Percentiles rank a stretch among this genome's conserved stretches.
Conservation (phyloP, 2,797 vertebrate species). For the Jordanella pulchra region DNA sequence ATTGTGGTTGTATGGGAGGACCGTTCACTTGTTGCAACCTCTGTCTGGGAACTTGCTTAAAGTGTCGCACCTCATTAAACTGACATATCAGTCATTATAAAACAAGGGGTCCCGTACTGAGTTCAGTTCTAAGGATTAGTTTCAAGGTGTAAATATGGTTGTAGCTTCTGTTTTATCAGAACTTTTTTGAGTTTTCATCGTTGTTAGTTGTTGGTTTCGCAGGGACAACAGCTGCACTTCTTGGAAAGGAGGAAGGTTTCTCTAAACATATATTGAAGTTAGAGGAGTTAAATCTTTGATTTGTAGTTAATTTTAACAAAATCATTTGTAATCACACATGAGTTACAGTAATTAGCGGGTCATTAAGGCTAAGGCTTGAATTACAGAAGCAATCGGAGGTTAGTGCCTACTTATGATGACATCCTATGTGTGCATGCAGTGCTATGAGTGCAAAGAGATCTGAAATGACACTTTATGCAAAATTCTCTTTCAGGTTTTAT, state of each 20-base stretch:
- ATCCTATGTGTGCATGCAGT: not conserved
- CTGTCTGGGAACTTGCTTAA: not conserved
- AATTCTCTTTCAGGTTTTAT: not conserved
- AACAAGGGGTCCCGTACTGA: not conserved
- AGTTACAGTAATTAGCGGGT: not conserved
- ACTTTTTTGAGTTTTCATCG: not conserved
- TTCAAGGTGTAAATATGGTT: not conserved
- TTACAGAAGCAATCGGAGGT: not conserved
- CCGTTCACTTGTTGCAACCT: not conserved
- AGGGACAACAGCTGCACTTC: not conserved
- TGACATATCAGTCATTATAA: not conserved
- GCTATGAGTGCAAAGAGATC: slow-evolving; percentile 4
- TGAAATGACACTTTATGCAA: slow-evolving; percentile 13
- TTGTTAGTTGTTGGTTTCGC: not conserved
- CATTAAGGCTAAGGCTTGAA: slow-evolving; percentile 3
- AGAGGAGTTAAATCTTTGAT: not conserved
- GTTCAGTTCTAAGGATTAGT: too few relatives aligned
- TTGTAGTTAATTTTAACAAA: slow-evolving; percentile 9
- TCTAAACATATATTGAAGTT: not conserved
- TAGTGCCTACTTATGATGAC: slow-evolving; percentile 9
- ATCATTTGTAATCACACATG: not conserved
- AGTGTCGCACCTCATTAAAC: not conserved
- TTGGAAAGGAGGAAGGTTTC: not conserved
- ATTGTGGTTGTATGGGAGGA: too few relatives aligned
- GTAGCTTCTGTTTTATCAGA: not conserved